Evolutionary conservation across 2,113 vertebrate genomes (phyloP).

Genomic region (Turnix velox): DNA sequence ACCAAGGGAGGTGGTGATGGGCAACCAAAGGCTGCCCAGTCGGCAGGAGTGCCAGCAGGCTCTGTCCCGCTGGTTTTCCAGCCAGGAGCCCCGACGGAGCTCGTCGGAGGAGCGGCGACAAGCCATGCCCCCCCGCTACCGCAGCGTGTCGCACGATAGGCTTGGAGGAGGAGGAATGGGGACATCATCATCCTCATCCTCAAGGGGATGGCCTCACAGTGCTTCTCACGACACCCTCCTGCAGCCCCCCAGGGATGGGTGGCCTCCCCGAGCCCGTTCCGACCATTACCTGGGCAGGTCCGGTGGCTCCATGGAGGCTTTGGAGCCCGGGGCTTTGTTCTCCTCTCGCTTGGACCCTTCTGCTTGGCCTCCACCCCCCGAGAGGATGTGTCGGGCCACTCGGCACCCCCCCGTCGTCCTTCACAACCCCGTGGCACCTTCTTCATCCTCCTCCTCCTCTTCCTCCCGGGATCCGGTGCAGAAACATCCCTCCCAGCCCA

Average conservation of each 20-base stretch:
- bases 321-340: slow-evolving; percentile 76
- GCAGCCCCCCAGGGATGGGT: slow-evolving; percentile 65
- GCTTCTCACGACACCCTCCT: slow-evolving; percentile 91
- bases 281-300: slow-evolving; percentile 81
- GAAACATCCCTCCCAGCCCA: slow-evolving; percentile 72
- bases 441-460: slow-evolving; percentile 52
- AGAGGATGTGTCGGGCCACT: slow-evolving; percentile 19
- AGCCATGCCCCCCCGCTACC: slow-evolving; percentile 82
- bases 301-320: slow-evolving; percentile 82
- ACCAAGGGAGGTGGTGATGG: slow-evolving; percentile 40
- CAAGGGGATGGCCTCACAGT: slow-evolving; percentile 87
- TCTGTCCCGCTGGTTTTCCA: slow-evolving; percentile 89
- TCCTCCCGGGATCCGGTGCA: slow-evolving; percentile 61
- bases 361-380: slow-evolving; percentile 58
- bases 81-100: slow-evolving; percentile 76
- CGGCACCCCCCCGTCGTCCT: not conserved
- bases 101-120: slow-evolving; percentile 71
- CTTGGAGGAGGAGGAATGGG: slow-evolving; percentile 83
- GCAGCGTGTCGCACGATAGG: slow-evolving; percentile 92
- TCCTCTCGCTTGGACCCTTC: slow-evolving; percentile 73
- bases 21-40: slow-evolving; percentile 62
- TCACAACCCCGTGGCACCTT: not conserved
- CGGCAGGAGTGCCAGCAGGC: slow-evolving; percentile 84
- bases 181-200: too few species aligned
- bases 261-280: slow-evolving; percentile 78